Evolutionary conservation across 2,113 vertebrate species (phyloP), one percentile per base, ranked within the genome.

Genomic region (Ophthalmolycus amberensis): DNA sequence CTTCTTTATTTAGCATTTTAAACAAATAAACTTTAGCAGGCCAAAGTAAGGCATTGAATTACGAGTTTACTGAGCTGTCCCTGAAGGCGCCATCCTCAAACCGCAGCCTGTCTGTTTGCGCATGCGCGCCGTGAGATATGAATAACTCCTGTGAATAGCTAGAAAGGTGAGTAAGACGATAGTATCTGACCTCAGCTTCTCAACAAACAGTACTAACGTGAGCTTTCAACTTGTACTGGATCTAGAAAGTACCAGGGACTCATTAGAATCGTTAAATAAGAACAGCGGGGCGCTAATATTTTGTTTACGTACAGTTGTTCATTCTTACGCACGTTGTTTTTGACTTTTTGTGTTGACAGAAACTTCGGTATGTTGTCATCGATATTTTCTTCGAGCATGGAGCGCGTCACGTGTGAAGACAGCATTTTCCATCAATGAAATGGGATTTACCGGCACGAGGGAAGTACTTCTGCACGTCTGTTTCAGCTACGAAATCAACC

Each of bases 401-500:
- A 25, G 37, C 38, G 22, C 32, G 48, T 90, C 90, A 90, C 93
- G 90, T 79, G 80, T 86, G 76, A 89, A 86, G 40, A 87, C 34
- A 71, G 72, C 44, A 44, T 78, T 80, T 71, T 87, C 46, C 38
- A 86, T 85, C 71, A 85, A 85, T 89, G 90, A 86, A 60, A 94
- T 96, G 96, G 94, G 84, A 93, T 90, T 90, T 89, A 77, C 86
- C 80, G 79, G 85, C 82, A 73, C 52, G 34, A 89, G 76, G 88
- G 90, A 88, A 67, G 74, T 79, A 72, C 68, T 82, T 79, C 82
- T 75, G 67, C 85, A 71, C 78, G 77, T 75, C 64, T 80, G 82
- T 88, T 62, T 87, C 79, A 77, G 63, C 63, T 50, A 80, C 52
- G 60, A 67, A 78, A 38, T 29, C 77, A 67, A 79, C 84, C 59